Conservation (phyloP, 2,888 invertebrate species). For the Icerya purchasi region DNA sequence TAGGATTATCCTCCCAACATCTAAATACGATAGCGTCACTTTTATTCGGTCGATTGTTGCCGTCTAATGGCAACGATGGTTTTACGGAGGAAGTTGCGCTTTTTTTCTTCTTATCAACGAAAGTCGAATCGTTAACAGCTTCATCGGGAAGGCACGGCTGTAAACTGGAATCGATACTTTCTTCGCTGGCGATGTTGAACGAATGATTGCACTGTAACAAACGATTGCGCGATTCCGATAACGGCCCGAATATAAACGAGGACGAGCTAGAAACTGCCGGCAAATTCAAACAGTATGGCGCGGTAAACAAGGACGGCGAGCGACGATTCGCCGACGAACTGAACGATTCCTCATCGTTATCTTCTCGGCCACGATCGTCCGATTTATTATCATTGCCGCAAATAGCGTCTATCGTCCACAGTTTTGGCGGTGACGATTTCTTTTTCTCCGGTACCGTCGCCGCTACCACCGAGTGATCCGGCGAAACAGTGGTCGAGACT, state of each 20-base stretch:
- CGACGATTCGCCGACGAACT: background rate
- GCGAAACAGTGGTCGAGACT: background rate
- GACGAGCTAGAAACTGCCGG: background rate
- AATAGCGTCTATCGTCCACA: constrained; percentile 23
- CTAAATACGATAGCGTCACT: background rate
- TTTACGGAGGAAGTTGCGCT: background rate
- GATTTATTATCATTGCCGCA: constrained; percentile 15
- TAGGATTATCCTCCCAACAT: background rate
- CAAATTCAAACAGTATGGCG: background rate
- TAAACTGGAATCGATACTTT: background rate
- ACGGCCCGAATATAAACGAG: no score
- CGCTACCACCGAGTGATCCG: constrained; percentile 6
- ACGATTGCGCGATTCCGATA: no score
- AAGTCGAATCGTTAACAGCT: background rate
- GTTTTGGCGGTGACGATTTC: constrained; percentile 18
- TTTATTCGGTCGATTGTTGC: no score
- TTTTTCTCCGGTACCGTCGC: constrained; percentile 17
- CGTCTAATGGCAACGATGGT: background rate
- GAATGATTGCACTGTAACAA: background rate
- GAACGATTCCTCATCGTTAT: background rate
- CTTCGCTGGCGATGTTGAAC: background rate
- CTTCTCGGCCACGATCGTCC: background rate
- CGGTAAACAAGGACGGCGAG: background rate
- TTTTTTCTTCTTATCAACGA: background rate
- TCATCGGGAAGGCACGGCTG: background rate